A percentile compares a stretch with the other conserved stretches of the same genome.
These are phyloP conservation scores for Phenacoccus solenopsis DNA, from an alignment of 1,140 invertebrate genomes.

Conservation along the genomic window DNA sequence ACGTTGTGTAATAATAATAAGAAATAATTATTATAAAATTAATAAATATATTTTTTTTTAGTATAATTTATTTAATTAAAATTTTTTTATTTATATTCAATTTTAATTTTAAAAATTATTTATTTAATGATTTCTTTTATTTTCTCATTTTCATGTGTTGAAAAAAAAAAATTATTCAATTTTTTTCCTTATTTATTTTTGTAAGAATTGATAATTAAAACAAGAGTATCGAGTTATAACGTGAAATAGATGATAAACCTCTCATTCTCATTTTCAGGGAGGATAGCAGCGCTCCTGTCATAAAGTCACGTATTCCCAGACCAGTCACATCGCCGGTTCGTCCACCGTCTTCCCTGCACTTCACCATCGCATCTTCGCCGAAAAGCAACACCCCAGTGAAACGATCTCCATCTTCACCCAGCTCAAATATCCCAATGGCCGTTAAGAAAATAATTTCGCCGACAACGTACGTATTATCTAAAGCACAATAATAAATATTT, in stretches of 20 bases:
- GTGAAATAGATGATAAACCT: no score
- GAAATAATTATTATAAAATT: no score
- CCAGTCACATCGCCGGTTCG: slow-evolving; percentile 45
- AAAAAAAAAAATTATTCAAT: no score
- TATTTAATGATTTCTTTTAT: no score
- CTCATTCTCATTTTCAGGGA: background rate
- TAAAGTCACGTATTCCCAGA: slow-evolving; percentile 51
- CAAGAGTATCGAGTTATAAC: no score
- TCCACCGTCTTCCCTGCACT: slow-evolving; percentile 25
- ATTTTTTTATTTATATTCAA: background rate
- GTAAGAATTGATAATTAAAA: background rate
- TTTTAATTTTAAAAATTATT: no score
- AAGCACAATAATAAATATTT: background rate
- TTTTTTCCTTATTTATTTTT: background rate
- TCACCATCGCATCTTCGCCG: background rate
- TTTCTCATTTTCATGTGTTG: no score
- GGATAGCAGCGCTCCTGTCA: background rate
- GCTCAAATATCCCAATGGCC: slow-evolving; percentile 27
- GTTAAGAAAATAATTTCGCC: slow-evolving; percentile 18
- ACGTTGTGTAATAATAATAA: no score
- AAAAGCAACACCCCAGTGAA: slow-evolving; percentile 32
- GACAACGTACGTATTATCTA: slow-evolving; percentile 27
- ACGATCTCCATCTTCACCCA: slow-evolving; percentile 29
- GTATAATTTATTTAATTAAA: background rate
- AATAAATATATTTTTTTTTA: background rate